Conservation (phyloP, 2,113 vertebrate species). For the Pseudorasbora parva region DNA sequence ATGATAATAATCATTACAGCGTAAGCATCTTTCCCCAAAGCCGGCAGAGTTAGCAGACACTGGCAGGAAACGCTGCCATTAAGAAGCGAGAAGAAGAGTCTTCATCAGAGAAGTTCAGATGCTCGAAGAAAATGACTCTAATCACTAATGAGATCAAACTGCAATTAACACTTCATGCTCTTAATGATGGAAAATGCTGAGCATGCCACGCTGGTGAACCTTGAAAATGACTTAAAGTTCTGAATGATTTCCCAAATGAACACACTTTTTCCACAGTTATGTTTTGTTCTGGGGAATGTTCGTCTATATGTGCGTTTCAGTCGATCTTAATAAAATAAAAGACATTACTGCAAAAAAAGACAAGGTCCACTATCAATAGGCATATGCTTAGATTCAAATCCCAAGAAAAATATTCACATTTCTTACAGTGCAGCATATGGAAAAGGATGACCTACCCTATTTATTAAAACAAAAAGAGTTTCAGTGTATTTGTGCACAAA, state of each 20-base stretch:
- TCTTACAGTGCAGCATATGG: neutral
- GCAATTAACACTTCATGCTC: slow-evolving; percentile 53
- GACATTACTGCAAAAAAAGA: neutral
- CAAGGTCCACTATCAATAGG: neutral
- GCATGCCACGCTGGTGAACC: slow-evolving; percentile 34
- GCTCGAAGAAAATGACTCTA: slow-evolving; percentile 67
- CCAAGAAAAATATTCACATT: neutral
- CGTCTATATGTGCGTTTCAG: neutral
- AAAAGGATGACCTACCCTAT: neutral
- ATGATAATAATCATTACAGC: slow-evolving; percentile 99
- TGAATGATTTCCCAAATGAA: slow-evolving; percentile 25
- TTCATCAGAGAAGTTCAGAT: slow-evolving; percentile 63
- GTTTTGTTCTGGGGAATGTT: neutral
- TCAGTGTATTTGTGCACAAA: neutral
- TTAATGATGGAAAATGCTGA: slow-evolving; percentile 47
- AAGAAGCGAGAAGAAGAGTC: slow-evolving; percentile 60
- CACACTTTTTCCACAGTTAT: neutral
- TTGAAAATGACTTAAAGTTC: slow-evolving; percentile 29
- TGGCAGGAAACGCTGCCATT: slow-evolving; percentile 89
- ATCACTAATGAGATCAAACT: slow-evolving; percentile 71
- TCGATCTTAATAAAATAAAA: neutral
- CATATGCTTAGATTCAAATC: neutral
- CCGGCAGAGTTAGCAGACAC: slow-evolving; percentile 85
- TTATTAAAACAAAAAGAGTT: neutral
- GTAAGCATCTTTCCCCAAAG: slow-evolving; percentile 99